These are phyloP conservation scores for Conus canariensis DNA, from an alignment of 2,888 invertebrate genomes.

Conservation along the genomic window DNA sequence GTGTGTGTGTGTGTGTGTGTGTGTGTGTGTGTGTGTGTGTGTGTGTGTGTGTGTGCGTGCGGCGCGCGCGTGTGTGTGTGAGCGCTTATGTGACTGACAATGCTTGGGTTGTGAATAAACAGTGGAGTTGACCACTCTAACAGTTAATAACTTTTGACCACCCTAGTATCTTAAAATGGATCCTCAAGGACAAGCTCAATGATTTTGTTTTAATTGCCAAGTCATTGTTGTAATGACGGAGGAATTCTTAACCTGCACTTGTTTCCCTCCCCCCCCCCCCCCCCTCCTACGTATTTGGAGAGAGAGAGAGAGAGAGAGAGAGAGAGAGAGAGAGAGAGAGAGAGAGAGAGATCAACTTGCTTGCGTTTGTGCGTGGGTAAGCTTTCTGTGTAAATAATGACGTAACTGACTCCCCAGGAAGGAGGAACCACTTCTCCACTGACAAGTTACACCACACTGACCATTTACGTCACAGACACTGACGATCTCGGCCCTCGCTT, in stretches of 20 bases:
- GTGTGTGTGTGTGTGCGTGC: slow-evolving; percentile 9
- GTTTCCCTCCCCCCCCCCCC: too few species aligned
- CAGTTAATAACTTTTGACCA: too few species aligned
- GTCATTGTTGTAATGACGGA: too few species aligned
- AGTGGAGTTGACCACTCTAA: too few species aligned
- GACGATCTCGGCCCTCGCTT: slow-evolving; percentile 64
- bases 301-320: background rate
- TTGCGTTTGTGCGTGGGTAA: background rate
- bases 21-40: background rate
- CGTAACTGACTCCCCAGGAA: slow-evolving; percentile 17
- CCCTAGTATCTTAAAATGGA: too few species aligned
- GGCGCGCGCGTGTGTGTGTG: background rate
- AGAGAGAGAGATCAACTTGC: background rate
- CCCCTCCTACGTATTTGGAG: background rate
- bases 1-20: background rate
- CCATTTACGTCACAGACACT: slow-evolving; percentile 57
- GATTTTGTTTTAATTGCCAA: too few species aligned
- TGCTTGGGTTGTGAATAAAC: too few species aligned
- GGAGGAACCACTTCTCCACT: too few species aligned
- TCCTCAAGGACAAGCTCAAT: too few species aligned
- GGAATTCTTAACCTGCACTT: too few species aligned
- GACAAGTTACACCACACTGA: slow-evolving; percentile 53
- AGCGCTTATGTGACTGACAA: background rate
- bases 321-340: too few species aligned
- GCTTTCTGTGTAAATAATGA: background rate